Conservation (phyloP, 37 sponge, comb jelly and placozoan species). For the Axinella damicornis region DNA sequence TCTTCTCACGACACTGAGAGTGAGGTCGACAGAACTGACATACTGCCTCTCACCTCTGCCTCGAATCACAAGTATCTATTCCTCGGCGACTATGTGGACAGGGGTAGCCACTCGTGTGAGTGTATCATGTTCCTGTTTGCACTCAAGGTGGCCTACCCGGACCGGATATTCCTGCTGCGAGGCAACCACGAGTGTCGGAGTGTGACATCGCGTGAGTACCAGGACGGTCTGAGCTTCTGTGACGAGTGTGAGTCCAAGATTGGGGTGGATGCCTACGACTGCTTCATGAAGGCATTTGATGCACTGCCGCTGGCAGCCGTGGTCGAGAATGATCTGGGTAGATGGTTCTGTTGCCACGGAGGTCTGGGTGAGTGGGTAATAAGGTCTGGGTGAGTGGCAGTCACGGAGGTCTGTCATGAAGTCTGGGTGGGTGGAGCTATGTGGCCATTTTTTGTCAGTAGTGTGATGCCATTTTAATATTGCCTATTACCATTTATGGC, state of each 20-base stretch:
- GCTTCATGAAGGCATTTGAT: conserved; percentile 60
- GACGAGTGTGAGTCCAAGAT: conserved; percentile 62
- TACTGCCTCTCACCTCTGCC: not conserved
- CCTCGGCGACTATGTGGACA: conserved; percentile 87
- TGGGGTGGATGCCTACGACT: conserved; percentile 47
- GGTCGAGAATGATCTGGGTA: conserved; percentile 30
- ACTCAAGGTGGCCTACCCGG: conserved; percentile 68
- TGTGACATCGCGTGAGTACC: conserved; percentile 67
- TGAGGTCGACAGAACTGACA: not conserved
- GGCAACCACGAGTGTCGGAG: conserved; percentile 85
- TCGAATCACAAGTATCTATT: conserved; percentile 65
- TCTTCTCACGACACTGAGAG: too few species aligned
- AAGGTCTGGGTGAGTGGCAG: too few species aligned
- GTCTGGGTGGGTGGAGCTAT: too few species aligned
- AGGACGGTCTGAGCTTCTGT: conserved; percentile 61
- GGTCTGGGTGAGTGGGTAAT: conserved; percentile 61
- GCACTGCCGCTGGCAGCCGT: conserved; percentile 56
- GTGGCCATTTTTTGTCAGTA: too few species aligned
- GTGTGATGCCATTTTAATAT: too few species aligned
- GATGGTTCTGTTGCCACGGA: conserved; percentile 74
- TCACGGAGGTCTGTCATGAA: too few species aligned
- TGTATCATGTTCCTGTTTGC: conserved; percentile 58
- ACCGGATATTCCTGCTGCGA: conserved; percentile 57
- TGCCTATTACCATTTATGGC: too few species aligned
- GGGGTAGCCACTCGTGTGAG: conserved; percentile 70